Percentiles rank a stretch among this genome's conserved stretches.
Conservation (phyloP, 2,888 invertebrate species). For the Corythucha ciliata region DNA sequence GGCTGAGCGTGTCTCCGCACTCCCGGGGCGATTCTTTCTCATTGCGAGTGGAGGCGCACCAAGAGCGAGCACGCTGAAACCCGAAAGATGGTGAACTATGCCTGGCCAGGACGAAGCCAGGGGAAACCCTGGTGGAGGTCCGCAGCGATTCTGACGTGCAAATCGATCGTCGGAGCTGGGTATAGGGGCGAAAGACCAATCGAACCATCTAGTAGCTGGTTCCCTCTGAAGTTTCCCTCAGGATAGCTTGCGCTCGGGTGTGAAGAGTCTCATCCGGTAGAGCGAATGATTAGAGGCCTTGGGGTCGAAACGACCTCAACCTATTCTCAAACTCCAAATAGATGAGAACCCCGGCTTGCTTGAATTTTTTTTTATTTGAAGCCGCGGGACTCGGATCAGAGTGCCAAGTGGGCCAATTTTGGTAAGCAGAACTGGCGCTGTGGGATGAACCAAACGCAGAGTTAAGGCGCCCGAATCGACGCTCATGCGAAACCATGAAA, state of each 20-base stretch:
- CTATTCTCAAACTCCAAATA: slow-evolving; percentile 72
- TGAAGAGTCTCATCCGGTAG: slow-evolving; percentile 55
- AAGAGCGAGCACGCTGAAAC: slow-evolving; percentile 58
- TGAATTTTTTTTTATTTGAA: slow-evolving; percentile 45
- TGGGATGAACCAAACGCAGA: slow-evolving; percentile 54
- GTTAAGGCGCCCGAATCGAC: slow-evolving; percentile 57
- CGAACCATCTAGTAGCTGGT: slow-evolving; percentile 47
- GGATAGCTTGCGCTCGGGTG: slow-evolving; percentile 49
- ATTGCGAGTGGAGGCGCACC: slow-evolving; percentile 43
- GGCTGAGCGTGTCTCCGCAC: not conserved
- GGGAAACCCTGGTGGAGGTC: slow-evolving; percentile 62
- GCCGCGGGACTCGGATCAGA: slow-evolving; percentile 44
- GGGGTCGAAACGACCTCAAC: slow-evolving; percentile 60
- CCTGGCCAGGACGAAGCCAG: slow-evolving; percentile 60
- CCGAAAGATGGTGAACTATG: slow-evolving; percentile 67
- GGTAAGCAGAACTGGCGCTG: slow-evolving; percentile 47
- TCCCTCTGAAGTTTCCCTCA: slow-evolving; percentile 63
- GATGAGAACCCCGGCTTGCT: slow-evolving; percentile 55
- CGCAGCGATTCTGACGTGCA: slow-evolving; percentile 68
- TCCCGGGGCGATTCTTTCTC: slow-evolving; percentile 1
- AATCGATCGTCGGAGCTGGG: slow-evolving; percentile 43
- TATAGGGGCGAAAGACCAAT: slow-evolving; percentile 31
- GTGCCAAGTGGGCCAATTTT: slow-evolving; percentile 37
- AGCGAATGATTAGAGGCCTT: slow-evolving; percentile 66
- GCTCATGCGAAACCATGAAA: slow-evolving; percentile 52